phyloP scores from a whole-genome alignment of 2,113 vertebrate genomes.

The Irena cyanogastra region DNA sequence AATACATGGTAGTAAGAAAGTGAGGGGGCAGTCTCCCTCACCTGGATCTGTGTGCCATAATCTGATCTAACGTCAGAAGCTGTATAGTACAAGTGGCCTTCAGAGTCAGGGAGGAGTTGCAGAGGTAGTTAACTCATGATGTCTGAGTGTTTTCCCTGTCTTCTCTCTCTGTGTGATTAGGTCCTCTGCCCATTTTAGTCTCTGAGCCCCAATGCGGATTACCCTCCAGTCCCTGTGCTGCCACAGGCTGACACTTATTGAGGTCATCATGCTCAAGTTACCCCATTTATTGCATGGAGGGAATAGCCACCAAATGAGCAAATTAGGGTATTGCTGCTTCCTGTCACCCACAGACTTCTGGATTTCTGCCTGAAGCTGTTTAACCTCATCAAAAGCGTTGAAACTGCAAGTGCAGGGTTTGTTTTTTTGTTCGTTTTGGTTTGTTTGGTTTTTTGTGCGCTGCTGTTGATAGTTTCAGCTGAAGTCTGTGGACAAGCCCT shows the following conservation, averaged over 20 bases:
- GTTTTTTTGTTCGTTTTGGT: too few relatives aligned
- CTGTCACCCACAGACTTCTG: neutral
- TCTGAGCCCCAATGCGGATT: neutral
- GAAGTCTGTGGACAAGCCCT: neutral
- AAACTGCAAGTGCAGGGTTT: neutral
- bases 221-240: neutral
- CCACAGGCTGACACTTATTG: neutral
- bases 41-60: neutral
- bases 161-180: neutral
- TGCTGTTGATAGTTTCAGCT: neutral
- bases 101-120: neutral
- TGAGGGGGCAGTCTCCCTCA: neutral
- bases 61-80: neutral
- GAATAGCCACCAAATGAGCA: neutral
- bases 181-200: neutral
- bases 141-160: neutral
- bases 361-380: neutral
- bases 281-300: neutral
- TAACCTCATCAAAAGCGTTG: neutral
- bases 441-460: too few relatives aligned
- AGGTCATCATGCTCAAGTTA: neutral
- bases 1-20: neutral
- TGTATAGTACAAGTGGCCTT: neutral
- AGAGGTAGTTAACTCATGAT: neutral
- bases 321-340: neutral